These are phyloP conservation scores for Coptotermes formosanus DNA, from an alignment of 1,140 invertebrate species.

Conservation along the genomic window DNA sequence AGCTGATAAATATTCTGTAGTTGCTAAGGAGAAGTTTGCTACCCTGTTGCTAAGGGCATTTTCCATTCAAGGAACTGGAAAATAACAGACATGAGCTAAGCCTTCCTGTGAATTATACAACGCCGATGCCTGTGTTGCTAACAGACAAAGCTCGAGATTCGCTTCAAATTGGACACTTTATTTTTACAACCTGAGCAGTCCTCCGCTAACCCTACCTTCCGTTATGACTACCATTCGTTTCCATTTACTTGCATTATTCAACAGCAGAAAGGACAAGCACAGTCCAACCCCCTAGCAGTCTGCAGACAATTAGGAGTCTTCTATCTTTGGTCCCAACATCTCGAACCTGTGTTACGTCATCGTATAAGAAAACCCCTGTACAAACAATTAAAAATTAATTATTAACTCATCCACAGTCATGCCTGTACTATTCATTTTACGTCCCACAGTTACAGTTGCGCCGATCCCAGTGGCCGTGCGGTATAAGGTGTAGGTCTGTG, in stretches of 20 bases:
- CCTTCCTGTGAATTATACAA: not conserved
- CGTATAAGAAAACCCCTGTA: not conserved
- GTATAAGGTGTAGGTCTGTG: too few relatives aligned
- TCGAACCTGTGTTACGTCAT: not conserved
- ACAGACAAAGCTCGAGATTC: not conserved
- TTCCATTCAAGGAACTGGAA: not conserved
- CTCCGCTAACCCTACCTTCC: not conserved
- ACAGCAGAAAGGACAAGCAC: not conserved
- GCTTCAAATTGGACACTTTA: conserved; percentile 12
- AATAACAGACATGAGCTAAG: not conserved
- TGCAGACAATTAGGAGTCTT: not conserved
- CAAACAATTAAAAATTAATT: too few relatives aligned
- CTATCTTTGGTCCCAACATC: not conserved
- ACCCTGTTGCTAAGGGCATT: not conserved
- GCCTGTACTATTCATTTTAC: too few relatives aligned
- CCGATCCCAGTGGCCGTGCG: too few relatives aligned
- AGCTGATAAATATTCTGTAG: too few relatives aligned
- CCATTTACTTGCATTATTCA: conserved; percentile 13
- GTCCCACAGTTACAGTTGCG: too few relatives aligned
- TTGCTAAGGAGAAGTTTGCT: too few relatives aligned
- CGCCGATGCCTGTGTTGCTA: not conserved
- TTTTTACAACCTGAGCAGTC: not conserved
- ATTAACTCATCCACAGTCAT: too few relatives aligned
- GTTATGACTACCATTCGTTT: not conserved
- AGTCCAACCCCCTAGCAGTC: not conserved